A percentile compares a stretch with the other conserved stretches of the same genome.
These are phyloP conservation scores for Apamea epomidion DNA, from an alignment of 2,888 invertebrate species.

Conservation along the genomic window DNA sequence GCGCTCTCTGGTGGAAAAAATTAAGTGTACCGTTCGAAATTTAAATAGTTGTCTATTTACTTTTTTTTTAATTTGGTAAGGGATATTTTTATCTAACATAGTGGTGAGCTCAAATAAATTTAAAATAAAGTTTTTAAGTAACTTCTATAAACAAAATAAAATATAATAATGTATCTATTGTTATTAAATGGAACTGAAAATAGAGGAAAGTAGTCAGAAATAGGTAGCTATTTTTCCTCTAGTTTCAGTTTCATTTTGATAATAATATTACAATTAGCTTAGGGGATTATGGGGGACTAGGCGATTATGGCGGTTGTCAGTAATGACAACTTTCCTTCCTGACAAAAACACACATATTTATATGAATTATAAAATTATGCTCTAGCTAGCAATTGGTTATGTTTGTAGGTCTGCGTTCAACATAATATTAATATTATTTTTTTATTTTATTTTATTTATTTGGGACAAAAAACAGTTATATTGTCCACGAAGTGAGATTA, in stretches of 20 bases:
- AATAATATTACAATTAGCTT: background rate
- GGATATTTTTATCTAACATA: background rate
- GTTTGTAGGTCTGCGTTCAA: background rate
- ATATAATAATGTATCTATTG: background rate
- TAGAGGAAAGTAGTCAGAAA: no score
- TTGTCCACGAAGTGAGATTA: no score
- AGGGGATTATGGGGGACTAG: background rate
- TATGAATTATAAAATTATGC: background rate
- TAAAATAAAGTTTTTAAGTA: background rate
- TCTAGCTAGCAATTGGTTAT: background rate
- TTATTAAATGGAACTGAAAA: no score
- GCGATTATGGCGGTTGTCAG: background rate
- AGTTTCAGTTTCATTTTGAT: background rate
- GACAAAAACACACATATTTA: background rate
- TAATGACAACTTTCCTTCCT: background rate
- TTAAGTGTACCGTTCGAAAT: slow-evolving; percentile 1
- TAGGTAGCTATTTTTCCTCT: background rate
- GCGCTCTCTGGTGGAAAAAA: background rate
- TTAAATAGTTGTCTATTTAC: slow-evolving; percentile 3
- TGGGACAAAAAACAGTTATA: no score
- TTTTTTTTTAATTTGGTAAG: background rate
- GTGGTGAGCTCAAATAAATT: background rate
- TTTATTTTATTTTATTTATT: no score
- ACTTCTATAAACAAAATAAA: background rate
- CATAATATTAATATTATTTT: background rate